phyloP scores from a whole-genome alignment of 2,888 invertebrate species.

The Deilephila elpenor region DNA sequence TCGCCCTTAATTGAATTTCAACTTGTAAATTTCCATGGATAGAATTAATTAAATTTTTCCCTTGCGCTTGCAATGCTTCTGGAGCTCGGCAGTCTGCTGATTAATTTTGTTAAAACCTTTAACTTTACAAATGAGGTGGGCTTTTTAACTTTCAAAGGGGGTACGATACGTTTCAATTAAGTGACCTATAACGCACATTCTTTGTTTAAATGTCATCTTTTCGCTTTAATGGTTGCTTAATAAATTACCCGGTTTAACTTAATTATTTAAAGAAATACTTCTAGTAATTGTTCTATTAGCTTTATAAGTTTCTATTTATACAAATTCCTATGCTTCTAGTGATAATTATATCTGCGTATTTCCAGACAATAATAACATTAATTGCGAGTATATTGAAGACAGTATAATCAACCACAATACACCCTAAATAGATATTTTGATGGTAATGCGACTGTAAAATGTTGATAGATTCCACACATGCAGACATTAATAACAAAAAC shows the following conservation, averaged over 20 bases:
- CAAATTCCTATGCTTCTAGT: not conserved
- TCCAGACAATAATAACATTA: no score
- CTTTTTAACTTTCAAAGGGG: constrained; percentile 53
- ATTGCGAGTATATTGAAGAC: no score
- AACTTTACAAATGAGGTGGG: constrained; percentile 59
- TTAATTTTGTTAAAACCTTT: constrained; percentile 70
- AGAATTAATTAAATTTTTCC: constrained; percentile 75
- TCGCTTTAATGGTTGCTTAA: constrained; percentile 5
- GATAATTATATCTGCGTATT: not conserved
- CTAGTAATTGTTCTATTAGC: not conserved
- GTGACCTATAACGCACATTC: constrained; percentile 12
- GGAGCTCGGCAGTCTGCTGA: constrained; percentile 58
- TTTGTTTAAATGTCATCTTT: constrained; percentile 20
- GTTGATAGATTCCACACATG: no score
- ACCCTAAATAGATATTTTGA: no score
- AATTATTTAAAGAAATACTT: not conserved
- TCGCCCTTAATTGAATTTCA: constrained; percentile 76
- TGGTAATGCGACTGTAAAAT: no score
- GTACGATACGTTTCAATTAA: constrained; percentile 37
- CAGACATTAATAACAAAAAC: no score
- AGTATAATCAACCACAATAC: no score
- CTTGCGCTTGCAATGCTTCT: constrained; percentile 55
- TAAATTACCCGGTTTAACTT: not conserved
- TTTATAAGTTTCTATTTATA: not conserved
- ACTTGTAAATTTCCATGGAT: constrained; percentile 75